Percentiles rank a stretch among this genome's conserved stretches.
These are phyloP conservation scores for Misgurnus anguillicaudatus DNA, from an alignment of 2,113 vertebrate species.

Conservation along the genomic window DNA sequence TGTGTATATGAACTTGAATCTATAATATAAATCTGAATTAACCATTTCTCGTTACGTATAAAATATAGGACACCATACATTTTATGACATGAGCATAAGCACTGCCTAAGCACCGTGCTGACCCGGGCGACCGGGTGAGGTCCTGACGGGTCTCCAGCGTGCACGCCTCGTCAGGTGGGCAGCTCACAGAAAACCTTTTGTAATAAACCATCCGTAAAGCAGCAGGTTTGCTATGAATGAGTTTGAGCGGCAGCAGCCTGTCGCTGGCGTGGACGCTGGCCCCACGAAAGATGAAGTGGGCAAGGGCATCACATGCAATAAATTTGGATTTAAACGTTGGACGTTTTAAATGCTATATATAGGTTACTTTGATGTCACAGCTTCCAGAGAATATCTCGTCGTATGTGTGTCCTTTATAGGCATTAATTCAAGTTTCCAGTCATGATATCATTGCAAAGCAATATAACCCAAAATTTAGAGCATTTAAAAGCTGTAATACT, in stretches of 20 bases:
- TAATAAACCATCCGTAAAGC: slow-evolving; percentile 82
- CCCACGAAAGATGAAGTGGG: neutral
- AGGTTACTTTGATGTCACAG: neutral
- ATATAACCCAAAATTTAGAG: slow-evolving; percentile 65
- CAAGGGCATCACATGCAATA: slow-evolving; percentile 63
- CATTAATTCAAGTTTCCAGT: slow-evolving; percentile 56
- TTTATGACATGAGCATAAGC: slow-evolving; percentile 61
- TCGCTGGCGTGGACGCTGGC: slow-evolving; percentile 66
- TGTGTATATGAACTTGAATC: slow-evolving; percentile 55
- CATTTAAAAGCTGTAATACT: slow-evolving; percentile 67
- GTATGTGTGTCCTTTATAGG: slow-evolving; percentile 15
- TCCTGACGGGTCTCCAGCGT: slow-evolving; percentile 38
- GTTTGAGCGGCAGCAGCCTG: slow-evolving; percentile 76
- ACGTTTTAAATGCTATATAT: slow-evolving; percentile 5
- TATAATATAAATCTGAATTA: slow-evolving; percentile 51
- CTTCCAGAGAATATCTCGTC: slow-evolving; percentile 12
- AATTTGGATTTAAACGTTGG: slow-evolving; percentile 38
- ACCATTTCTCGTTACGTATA: slow-evolving; percentile 49
- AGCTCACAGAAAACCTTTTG: slow-evolving; percentile 75
- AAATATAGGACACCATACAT: slow-evolving; percentile 48
- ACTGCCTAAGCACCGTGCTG: slow-evolving; percentile 60
- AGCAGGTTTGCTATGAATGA: slow-evolving; percentile 82
- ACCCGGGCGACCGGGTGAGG: neutral
- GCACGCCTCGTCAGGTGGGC: slow-evolving; percentile 71
- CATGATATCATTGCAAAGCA: slow-evolving; percentile 70